Percentiles rank a stretch among this genome's conserved stretches.
Conservation (phyloP, 2,888 invertebrate species). For the Ornithoptera alexandrae region DNA sequence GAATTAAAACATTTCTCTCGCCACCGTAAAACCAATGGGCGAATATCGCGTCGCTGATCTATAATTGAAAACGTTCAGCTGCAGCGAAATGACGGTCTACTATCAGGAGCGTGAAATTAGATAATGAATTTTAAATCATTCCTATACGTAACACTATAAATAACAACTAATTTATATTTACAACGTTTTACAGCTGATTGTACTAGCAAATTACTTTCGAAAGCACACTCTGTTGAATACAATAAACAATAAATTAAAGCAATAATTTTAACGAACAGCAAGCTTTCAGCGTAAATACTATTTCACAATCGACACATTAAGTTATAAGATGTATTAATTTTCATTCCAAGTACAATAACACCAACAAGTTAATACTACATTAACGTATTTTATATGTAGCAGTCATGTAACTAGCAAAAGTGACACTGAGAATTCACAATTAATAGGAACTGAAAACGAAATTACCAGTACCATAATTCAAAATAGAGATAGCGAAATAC, state of each 20-base stretch:
- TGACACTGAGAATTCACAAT: conserved; percentile 8
- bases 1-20: conserved; percentile 46
- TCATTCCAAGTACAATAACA: too few species aligned
- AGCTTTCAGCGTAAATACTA: background rate
- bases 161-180: conserved; percentile 6
- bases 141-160: conserved; percentile 14
- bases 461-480: conserved; percentile 26
- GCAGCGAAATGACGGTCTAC: conserved; percentile 27
- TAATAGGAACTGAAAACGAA: conserved; percentile 13
- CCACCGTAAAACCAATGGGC: conserved; percentile 20
- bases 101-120: conserved; percentile 29
- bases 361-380: too few species aligned
- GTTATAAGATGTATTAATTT: too few species aligned
- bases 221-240: background rate
- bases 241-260: conserved; percentile 1
- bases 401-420: conserved; percentile 5
- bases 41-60: conserved; percentile 25
- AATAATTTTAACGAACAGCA: background rate
- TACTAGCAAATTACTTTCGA: background rate
- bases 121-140: conserved; percentile 28
- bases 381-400: background rate
- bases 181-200: background rate
- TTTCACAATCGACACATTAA: too few species aligned
- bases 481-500: conserved; percentile 25
- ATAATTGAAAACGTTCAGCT: conserved; percentile 31